These are phyloP conservation scores for Ptychochromis oligacanthus DNA, from an alignment of 2,113 vertebrate genomes.

Conservation along the genomic window DNA sequence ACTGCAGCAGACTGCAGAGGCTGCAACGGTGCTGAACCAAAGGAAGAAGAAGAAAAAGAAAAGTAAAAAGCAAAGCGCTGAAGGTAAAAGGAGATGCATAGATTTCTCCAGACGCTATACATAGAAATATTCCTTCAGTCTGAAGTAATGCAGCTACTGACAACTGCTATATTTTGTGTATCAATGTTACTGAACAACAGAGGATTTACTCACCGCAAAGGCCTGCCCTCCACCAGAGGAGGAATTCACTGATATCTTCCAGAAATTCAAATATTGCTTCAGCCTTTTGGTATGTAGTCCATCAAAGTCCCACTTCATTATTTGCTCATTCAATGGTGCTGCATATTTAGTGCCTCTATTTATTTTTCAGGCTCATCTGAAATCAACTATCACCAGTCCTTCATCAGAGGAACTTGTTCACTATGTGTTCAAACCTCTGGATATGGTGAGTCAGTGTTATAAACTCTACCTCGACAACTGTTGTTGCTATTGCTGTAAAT, in stretches of 20 bases:
- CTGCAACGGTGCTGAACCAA: conserved; percentile 82
- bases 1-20: conserved; percentile 87
- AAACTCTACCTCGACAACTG: conserved; percentile 7
- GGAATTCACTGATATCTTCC: conserved; percentile 85
- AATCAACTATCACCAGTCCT: conserved; percentile 83
- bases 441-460: conserved; percentile 82
- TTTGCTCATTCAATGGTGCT: background rate
- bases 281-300: conserved; percentile 85
- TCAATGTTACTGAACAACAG: conserved; percentile 60
- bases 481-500: conserved; percentile 17
- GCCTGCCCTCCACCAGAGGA: conserved; percentile 83
- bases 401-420: conserved; percentile 87
- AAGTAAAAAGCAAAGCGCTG: conserved; percentile 78
- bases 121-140: background rate
- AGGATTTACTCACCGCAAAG: conserved; percentile 82
- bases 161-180: background rate
- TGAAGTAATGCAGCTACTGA: background rate
- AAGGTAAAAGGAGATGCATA: conserved; percentile 45
- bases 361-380: conserved; percentile 82
- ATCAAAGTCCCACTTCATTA: background rate
- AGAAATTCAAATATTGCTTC: conserved; percentile 92
- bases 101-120: background rate
- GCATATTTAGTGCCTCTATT: background rate
- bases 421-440: conserved; percentile 87
- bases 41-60: conserved; percentile 85